These are phyloP conservation scores for Luehdorfia chinensis DNA, from an alignment of 1,140 invertebrate species.

Conservation along the genomic window DNA sequence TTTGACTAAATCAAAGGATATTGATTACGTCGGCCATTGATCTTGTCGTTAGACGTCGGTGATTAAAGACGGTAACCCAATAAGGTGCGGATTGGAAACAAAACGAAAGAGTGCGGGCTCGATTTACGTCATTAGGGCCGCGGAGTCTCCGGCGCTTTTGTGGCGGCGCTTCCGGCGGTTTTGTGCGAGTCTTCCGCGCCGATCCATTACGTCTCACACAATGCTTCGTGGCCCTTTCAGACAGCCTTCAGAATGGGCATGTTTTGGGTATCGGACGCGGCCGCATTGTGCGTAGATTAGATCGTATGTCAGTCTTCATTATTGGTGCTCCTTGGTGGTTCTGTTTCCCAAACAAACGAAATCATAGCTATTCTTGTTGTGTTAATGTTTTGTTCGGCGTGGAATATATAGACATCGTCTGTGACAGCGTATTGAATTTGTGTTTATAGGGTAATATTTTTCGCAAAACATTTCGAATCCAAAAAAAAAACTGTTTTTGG, in stretches of 20 bases:
- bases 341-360: neutral
- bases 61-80: slow-evolving; percentile 69
- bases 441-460: neutral
- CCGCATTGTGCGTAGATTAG: slow-evolving; percentile 24
- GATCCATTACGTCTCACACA: slow-evolving; percentile 4
- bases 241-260: slow-evolving; percentile 16
- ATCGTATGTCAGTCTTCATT: slow-evolving; percentile 21
- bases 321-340: neutral
- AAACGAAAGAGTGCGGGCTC: slow-evolving; percentile 59
- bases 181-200: neutral
- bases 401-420: neutral
- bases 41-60: slow-evolving; percentile 40
- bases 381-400: neutral
- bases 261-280: slow-evolving; percentile 32
- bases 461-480: too few relatives aligned
- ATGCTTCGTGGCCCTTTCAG: neutral
- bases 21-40: slow-evolving; percentile 39
- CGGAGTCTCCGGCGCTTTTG: slow-evolving; percentile 17
- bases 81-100: slow-evolving; percentile 55
- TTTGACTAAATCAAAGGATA: slow-evolving; percentile 48
- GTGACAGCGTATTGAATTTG: neutral
- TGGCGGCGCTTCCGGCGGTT: slow-evolving; percentile 23
- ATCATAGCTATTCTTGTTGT: slow-evolving; percentile 4
- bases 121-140: slow-evolving; percentile 60
- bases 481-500: too few relatives aligned